Base-by-base conservation (phyloP, 2,888 invertebrate species). In the Dolomedes plantarius region DNA sequence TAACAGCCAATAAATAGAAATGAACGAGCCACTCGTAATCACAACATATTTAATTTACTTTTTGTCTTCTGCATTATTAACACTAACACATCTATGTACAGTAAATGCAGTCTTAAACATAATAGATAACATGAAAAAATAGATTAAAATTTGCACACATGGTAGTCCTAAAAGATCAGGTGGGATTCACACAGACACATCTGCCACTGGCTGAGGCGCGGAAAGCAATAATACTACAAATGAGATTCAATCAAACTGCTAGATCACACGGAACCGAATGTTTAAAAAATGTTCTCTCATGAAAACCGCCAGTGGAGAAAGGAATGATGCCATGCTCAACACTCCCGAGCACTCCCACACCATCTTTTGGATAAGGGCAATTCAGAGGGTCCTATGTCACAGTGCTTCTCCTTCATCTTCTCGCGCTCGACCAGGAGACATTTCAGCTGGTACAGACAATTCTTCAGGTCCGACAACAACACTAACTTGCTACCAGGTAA, bases 71-170 rank as follows among this genome's bases (percentile, higher is more conserved):
- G 72, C 85, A 83, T 85, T 62, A 79, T 77, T 68, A 85, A 78
- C 77, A 85, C 85, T 85, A 85, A 85, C 78, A 85, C 85, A 85
- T 85, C 85, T 85, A 85, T 85, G 23, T 85, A 85, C 85, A 85
- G 29, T 79, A 79, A 85, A 85, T 85, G 85, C 85, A 85, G 74
- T 85, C 41, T 65, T 41, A 78, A 46, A 85, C 85, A 79, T 85
- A 85, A 85, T 73, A 78, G 56, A 69, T 74, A 85, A 85, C 74
- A 85, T 85, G 85, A 78, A 85, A 85, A 85, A 85, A 85, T 85
- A 85, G 85, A 85, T 85, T 85, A 85, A 85, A 85, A 85, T 85
- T 85, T 85, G 85, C 85, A 85, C 85, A 73, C 78, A 77, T 69
- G 78, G 41, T 72, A 67, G 71, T 74, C 62, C 78, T 78, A 83